Evolutionary conservation across 2,888 invertebrate genomes (phyloP).

Genomic region (Cerastis leucographa): DNA sequence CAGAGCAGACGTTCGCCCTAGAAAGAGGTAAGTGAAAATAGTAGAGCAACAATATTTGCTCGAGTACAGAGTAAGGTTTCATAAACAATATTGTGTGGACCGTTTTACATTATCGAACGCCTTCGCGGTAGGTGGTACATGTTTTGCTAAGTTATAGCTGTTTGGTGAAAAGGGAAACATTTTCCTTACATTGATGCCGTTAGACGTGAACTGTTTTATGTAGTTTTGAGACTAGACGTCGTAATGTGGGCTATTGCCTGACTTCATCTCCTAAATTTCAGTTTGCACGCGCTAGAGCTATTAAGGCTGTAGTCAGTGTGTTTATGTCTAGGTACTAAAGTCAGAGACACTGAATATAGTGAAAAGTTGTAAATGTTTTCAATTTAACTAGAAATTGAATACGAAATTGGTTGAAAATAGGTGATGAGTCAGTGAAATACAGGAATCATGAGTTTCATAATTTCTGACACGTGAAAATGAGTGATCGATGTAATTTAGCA

Average conservation of each 20-base stretch:
- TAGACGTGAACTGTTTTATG: conserved; percentile 31
- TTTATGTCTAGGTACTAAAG: conserved; percentile 15
- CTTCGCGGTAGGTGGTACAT: conserved; percentile 28
- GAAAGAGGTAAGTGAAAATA: conserved; percentile 56
- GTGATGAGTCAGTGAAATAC: neutral
- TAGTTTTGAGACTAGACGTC: conserved; percentile 34
- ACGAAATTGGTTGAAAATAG: neutral
- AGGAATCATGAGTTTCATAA: conserved; percentile 15
- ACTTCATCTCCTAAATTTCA: conserved; percentile 29
- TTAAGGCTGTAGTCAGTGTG: neutral
- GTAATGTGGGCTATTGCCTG: conserved; percentile 31
- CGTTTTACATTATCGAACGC: conserved; percentile 55
- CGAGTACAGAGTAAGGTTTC: conserved; percentile 44
- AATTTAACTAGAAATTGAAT: neutral
- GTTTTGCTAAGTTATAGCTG: conserved; percentile 31
- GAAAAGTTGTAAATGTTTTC: neutral
- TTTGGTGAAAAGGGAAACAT: conserved; percentile 20
- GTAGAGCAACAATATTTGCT: conserved; percentile 57
- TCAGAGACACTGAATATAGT: neutral
- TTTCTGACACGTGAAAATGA: conserved; percentile 13
- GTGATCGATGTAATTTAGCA: conserved; percentile 53
- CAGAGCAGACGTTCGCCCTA: conserved; percentile 34
- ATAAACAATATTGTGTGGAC: conserved; percentile 60
- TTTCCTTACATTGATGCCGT: conserved; percentile 31
- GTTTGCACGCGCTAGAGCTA: conserved; percentile 17